Evolutionary conservation across 2,113 vertebrate species (phyloP).

Genomic region (Piaya cayana): DNA sequence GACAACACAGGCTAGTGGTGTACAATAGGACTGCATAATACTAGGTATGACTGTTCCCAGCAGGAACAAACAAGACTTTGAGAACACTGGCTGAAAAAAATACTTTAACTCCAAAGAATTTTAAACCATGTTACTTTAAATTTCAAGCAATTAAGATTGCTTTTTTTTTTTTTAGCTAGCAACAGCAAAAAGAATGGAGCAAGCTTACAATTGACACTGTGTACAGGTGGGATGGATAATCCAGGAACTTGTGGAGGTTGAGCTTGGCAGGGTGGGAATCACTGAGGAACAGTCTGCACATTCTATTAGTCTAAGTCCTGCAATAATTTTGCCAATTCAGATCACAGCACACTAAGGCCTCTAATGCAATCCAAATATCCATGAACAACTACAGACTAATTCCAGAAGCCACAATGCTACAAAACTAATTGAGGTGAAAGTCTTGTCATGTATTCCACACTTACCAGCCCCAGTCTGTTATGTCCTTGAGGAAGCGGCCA

Average conservation of each 20-base stretch:
- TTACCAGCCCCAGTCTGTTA: rapidly evolving
- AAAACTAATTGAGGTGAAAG: rapidly evolving
- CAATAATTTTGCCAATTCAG: rapidly evolving
- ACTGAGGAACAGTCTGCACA: background rate
- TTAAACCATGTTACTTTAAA: background rate
- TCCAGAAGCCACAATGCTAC: background rate
- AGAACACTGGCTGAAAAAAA: background rate
- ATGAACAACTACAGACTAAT: background rate
- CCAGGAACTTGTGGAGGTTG: rapidly evolving
- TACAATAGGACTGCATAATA: rapidly evolving
- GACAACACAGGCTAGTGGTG: too few species aligned
- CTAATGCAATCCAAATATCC: background rate
- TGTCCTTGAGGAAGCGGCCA: rapidly evolving
- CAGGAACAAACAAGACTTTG: rapidly evolving
- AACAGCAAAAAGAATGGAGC: background rate
- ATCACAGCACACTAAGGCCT: background rate
- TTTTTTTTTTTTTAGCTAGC: background rate
- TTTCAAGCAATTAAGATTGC: background rate
- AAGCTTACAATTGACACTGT: background rate
- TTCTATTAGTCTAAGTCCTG: background rate
- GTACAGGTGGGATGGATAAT: rapidly evolving
- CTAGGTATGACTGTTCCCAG: background rate
- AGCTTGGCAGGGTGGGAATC: background rate
- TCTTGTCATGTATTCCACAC: rapidly evolving
- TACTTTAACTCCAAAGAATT: background rate